These are phyloP conservation scores for Onychomys leucogaster DNA, from an alignment of 2,797 vertebrate genomes.

Conservation along the genomic window DNA sequence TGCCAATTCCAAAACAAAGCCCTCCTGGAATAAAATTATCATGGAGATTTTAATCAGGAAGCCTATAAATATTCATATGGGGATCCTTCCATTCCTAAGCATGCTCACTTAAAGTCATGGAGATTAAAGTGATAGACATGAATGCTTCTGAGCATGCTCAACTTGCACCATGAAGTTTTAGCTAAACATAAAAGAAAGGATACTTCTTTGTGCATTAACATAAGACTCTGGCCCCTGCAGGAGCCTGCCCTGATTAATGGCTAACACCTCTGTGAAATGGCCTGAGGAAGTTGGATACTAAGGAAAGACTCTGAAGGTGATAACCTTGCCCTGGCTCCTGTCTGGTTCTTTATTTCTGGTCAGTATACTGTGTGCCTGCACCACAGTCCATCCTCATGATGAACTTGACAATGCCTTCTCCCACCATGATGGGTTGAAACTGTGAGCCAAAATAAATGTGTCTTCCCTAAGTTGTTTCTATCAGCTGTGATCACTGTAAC, in stretches of 20 bases:
- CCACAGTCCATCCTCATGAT: not conserved
- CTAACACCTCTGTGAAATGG: not conserved
- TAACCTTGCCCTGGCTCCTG: not conserved
- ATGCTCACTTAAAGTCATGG: not conserved
- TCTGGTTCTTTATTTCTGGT: not conserved
- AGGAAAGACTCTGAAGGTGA: not conserved
- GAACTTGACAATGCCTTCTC: not conserved
- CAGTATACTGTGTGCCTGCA: too few relatives aligned
- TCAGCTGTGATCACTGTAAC: not conserved
- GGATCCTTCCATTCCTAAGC: not conserved
- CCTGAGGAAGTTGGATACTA: not conserved
- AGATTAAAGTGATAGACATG: not conserved
- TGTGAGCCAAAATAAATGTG: not conserved
- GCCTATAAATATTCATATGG: not conserved
- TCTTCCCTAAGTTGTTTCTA: not conserved
- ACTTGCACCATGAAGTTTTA: not conserved
- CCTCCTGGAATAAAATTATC: not conserved
- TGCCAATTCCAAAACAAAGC: not conserved
- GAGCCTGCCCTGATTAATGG: not conserved
- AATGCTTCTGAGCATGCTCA: not conserved
- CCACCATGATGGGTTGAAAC: not conserved
- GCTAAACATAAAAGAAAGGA: not conserved
- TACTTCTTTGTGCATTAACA: not conserved
- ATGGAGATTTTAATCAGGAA: not conserved
- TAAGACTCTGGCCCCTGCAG: not conserved